These are phyloP conservation scores for Erebia ligea DNA, from an alignment of 2,888 invertebrate genomes.

Conservation along the genomic window DNA sequence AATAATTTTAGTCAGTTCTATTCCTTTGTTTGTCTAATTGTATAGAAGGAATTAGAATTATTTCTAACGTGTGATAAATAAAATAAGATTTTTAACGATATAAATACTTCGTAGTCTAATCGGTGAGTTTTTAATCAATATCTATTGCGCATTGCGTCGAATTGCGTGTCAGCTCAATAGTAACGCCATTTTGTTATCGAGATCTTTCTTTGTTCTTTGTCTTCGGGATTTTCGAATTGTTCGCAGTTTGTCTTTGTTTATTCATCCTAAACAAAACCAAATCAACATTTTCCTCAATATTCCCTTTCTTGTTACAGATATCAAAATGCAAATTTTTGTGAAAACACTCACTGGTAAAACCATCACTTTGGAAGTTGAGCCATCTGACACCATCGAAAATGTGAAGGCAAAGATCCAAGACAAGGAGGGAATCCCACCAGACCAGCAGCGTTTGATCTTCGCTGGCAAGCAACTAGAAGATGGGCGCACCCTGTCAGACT, in stretches of 20 bases:
- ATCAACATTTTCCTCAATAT: conserved; percentile 13
- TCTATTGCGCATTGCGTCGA: conserved; percentile 37
- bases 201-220: conserved; percentile 71
- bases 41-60: conserved; percentile 4
- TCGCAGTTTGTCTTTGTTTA: conserved; percentile 1
- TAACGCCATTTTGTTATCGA: conserved; percentile 76
- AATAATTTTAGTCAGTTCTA: not conserved
- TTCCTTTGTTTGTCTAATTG: not conserved
- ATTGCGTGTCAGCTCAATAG: conserved; percentile 36
- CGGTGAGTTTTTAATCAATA: conserved; percentile 25
- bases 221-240: conserved; percentile 24
- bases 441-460: conserved; percentile 51
- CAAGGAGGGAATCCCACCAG: conserved; percentile 52
- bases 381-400: conserved; percentile 51
- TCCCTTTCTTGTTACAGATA: conserved; percentile 39
- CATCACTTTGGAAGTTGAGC: conserved; percentile 53
- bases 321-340: conserved; percentile 47
- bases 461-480: conserved; percentile 51
- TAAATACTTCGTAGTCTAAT: conserved; percentile 16
- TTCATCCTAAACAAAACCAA: conserved; percentile 17
- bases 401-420: conserved; percentile 48
- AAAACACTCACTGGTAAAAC: conserved; percentile 57
- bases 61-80: not conserved
- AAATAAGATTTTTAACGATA: not conserved
- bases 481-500: conserved; percentile 49